Evolutionary conservation across 2,888 invertebrate species (phyloP).

Genomic region (Blera fallax): DNA sequence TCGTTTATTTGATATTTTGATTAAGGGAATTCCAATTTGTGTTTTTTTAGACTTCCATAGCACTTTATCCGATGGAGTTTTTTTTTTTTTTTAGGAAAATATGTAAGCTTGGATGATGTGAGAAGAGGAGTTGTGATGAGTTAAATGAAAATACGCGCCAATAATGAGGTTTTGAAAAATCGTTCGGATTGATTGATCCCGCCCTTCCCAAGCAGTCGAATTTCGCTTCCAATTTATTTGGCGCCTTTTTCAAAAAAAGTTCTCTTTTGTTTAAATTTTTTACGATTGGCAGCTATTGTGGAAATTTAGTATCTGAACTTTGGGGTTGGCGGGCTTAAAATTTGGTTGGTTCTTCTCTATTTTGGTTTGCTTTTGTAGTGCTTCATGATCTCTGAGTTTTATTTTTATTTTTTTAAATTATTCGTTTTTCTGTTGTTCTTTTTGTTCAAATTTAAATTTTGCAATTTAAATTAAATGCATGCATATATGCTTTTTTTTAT

Average conservation of each 20-base stretch:
- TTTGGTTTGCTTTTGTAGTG: constrained; percentile 45
- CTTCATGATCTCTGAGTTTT: constrained; percentile 66
- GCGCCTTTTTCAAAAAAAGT: not conserved
- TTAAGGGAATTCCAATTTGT: not conserved
- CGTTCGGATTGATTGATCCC: not conserved
- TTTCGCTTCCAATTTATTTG: constrained; percentile 22
- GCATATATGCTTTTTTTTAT: constrained; percentile 39
- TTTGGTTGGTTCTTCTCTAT: constrained; percentile 33
- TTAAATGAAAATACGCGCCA: constrained; percentile 10
- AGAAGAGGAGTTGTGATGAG: constrained; percentile 35
- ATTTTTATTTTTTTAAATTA: constrained; percentile 18
- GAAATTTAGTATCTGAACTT: constrained; percentile 46
- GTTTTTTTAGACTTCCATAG: constrained; percentile 9
- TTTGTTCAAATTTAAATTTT: constrained; percentile 42
- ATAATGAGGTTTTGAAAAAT: constrained; percentile 11
- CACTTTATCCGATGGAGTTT: constrained; percentile 18
- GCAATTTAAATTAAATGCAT: constrained; percentile 46
- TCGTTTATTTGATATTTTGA: constrained; percentile 28
- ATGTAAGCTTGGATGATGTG: constrained; percentile 50
- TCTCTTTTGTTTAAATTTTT: constrained; percentile 1
- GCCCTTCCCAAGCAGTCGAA: constrained; percentile 18
- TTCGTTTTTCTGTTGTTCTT: constrained; percentile 30
- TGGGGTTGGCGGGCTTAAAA: constrained; percentile 10
- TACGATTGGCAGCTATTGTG: constrained; percentile 60
- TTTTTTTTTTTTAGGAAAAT: constrained; percentile 16